phyloP scores from a whole-genome alignment of 2,888 invertebrate species.

The Ichneumon xanthorius region DNA sequence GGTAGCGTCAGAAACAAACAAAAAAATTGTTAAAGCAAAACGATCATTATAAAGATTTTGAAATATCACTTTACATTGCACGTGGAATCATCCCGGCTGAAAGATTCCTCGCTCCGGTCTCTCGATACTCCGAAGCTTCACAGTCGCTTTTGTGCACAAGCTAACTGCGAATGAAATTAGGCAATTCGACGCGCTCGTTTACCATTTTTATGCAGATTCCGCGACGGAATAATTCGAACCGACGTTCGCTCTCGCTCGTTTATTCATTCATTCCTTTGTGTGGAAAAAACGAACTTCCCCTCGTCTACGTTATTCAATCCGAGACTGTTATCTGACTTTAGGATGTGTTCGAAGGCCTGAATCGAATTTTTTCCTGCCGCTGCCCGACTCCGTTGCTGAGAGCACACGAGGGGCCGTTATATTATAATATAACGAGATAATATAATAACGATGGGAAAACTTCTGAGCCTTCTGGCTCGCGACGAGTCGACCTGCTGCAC shows the following conservation, averaged over 20 bases:
- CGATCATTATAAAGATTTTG: not conserved
- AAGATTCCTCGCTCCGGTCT: not conserved
- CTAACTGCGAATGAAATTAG: not conserved
- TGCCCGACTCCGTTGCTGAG: slow-evolving; percentile 23
- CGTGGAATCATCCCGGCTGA: slow-evolving; percentile 56
- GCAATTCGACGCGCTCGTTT: not conserved
- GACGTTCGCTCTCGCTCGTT: slow-evolving; percentile 3
- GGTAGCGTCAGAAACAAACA: not conserved
- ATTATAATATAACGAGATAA: slow-evolving; percentile 68
- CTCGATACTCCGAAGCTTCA: not conserved
- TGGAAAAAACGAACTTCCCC: slow-evolving; percentile 4
- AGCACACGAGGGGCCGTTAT: slow-evolving; percentile 56
- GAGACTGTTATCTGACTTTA: slow-evolving; percentile 60
- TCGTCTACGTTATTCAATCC: slow-evolving; percentile 20
- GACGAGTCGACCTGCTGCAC: slow-evolving; percentile 95
- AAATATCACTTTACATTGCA: not conserved
- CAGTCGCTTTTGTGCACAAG: not conserved
- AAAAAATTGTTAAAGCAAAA: not conserved
- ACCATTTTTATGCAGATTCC: slow-evolving; percentile 10
- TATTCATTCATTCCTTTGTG: slow-evolving; percentile 43
- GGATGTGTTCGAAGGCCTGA: slow-evolving; percentile 72
- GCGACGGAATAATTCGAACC: not conserved
- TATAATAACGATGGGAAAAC: slow-evolving; percentile 90
- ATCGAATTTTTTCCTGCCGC: slow-evolving; percentile 27
- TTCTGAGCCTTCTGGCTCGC: slow-evolving; percentile 93